Percentiles rank a stretch among this genome's conserved stretches.
Evolutionary conservation across 2,888 invertebrate genomes (phyloP).

Genomic region (Eupithecia abbreviata): DNA sequence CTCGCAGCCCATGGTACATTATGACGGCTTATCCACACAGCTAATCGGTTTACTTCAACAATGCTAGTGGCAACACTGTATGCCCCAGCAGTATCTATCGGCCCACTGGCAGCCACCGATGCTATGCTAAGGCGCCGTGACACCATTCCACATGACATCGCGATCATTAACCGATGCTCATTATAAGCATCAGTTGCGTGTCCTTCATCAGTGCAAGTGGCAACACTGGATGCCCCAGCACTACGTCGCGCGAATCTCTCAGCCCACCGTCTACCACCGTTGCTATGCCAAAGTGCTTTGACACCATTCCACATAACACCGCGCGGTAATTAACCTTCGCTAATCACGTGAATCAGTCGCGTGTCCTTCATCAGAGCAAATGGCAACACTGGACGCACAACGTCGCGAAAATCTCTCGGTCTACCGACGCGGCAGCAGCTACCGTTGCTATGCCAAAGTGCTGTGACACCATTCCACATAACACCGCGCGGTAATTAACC

Average conservation of each 20-base stretch:
- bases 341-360: not conserved
- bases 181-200: slow-evolving; percentile 51
- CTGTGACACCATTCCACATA: slow-evolving; percentile 30
- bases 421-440: not conserved
- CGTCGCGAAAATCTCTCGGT: too few relatives aligned
- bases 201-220: slow-evolving; percentile 17
- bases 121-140: slow-evolving; percentile 7
- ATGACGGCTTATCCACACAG: too few relatives aligned
- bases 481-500: slow-evolving; percentile 52
- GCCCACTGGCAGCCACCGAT: not conserved
- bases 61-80: not conserved
- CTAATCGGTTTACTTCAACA: slow-evolving; percentile 21
- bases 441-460: not conserved
- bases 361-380: too few relatives aligned
- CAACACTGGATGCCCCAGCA: not conserved
- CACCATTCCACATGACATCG: slow-evolving; percentile 45
- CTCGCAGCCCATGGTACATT: not conserved
- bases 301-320: not conserved
- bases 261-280: not conserved
- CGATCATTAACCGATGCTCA: slow-evolving; percentile 50
- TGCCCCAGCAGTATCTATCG: not conserved
- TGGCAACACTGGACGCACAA: too few relatives aligned
- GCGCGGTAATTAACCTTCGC: not conserved
- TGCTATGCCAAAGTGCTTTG: not conserved
- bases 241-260: not conserved